phyloP scores from a whole-genome alignment of 2,113 vertebrate species.

The Pica pica region DNA sequence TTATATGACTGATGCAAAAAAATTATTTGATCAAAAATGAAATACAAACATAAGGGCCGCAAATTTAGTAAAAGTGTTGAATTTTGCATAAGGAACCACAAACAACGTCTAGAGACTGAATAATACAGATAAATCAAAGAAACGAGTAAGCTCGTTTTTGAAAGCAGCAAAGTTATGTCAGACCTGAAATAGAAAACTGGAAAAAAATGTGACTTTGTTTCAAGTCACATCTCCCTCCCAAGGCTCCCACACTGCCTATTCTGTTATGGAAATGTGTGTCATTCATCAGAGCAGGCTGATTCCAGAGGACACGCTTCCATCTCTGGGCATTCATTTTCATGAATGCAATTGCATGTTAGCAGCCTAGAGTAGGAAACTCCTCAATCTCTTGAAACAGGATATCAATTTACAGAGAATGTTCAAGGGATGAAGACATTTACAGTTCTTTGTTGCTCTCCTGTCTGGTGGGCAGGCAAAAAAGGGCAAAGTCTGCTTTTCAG shows the following conservation, averaged over 20 bases:
- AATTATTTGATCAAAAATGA: neutral
- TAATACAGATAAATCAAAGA: slow-evolving; percentile 4
- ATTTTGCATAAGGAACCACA: slow-evolving; percentile 28
- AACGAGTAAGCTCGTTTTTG: neutral
- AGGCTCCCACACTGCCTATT: neutral
- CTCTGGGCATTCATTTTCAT: neutral
- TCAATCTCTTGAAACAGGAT: neutral
- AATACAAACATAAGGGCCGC: neutral
- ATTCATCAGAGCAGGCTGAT: neutral
- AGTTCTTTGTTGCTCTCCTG: neutral
- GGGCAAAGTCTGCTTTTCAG: neutral
- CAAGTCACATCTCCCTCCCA: neutral
- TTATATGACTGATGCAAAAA: neutral
- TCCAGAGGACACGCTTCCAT: neutral
- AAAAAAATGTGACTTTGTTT: neutral
- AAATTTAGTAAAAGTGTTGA: slow-evolving; percentile 20
- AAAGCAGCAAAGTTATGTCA: neutral
- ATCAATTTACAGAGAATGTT: neutral
- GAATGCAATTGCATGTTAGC: neutral
- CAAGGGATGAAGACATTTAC: neutral
- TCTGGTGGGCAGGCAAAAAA: neutral
- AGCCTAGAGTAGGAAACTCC: neutral
- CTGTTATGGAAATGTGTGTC: neutral
- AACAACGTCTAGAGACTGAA: neutral
- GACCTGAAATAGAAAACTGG: neutral